Evolutionary conservation across 2,888 invertebrate species (phyloP).

Genomic region (Vesta saturnalis): DNA sequence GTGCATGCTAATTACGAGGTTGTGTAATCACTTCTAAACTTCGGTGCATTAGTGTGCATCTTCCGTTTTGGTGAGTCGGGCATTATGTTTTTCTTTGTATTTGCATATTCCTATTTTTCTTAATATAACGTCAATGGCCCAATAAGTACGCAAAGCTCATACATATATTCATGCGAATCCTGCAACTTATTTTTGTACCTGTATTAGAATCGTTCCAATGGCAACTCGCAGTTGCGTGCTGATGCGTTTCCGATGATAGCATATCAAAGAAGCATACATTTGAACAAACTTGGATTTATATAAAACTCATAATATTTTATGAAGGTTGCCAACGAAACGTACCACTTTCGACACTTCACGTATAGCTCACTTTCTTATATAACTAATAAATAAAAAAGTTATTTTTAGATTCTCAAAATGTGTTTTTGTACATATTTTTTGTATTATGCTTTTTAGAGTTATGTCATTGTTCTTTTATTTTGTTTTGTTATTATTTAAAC

Average conservation of each 20-base stretch:
- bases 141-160: slow-evolving; percentile 39
- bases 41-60: neutral
- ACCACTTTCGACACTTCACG: slow-evolving; percentile 20
- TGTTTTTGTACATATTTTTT: neutral
- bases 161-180: slow-evolving; percentile 46
- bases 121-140: slow-evolving; percentile 27
- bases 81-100: slow-evolving; percentile 7
- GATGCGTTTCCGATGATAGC: slow-evolving; percentile 47
- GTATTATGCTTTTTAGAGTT: neutral
- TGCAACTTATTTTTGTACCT: slow-evolving; percentile 42
- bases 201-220: slow-evolving; percentile 40
- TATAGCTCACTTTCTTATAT: slow-evolving; percentile 9
- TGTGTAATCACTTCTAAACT: neutral
- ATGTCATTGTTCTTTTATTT: too few species aligned
- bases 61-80: neutral
- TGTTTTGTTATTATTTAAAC: neutral
- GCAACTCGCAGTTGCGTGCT: slow-evolving; percentile 44
- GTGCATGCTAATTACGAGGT: neutral
- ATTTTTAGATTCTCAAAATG: neutral
- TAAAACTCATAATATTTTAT: slow-evolving; percentile 26
- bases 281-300: slow-evolving; percentile 28
- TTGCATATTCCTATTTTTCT: slow-evolving; percentile 20
- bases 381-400: slow-evolving; percentile 13
- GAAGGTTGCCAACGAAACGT: slow-evolving; percentile 22
- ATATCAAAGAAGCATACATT: slow-evolving; percentile 34